phyloP scores from a whole-genome alignment of 2,797 vertebrate species.

The Enteromius radiatus region DNA sequence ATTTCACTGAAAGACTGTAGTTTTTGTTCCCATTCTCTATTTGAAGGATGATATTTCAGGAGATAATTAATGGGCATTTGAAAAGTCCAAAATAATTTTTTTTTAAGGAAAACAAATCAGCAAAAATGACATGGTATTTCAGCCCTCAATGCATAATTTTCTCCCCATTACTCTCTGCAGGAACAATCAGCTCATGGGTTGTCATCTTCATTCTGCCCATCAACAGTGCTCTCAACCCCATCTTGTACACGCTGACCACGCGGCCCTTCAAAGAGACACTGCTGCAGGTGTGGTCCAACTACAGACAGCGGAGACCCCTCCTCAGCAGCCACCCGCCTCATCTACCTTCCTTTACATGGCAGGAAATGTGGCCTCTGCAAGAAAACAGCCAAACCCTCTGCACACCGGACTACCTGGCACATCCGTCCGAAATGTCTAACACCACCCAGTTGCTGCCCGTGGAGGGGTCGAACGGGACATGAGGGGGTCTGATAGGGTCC shows the following conservation, averaged over 20 bases:
- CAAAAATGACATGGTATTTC: neutral
- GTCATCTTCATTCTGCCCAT: constrained; percentile 98
- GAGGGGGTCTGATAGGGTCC: constrained; percentile 11
- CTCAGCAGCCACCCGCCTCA: constrained; percentile 77
- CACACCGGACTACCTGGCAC: constrained; percentile 72
- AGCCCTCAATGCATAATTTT: constrained; percentile 13
- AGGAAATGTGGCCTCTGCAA: constrained; percentile 91
- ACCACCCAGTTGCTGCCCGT: constrained; percentile 45
- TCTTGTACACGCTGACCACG: constrained; percentile 96
- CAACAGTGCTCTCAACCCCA: constrained; percentile 96
- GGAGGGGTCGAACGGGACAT: constrained; percentile 28
- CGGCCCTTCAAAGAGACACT: constrained; percentile 97
- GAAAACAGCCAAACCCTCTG: constrained; percentile 75
- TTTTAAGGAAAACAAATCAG: constrained; percentile 15
- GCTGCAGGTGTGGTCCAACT: constrained; percentile 91
- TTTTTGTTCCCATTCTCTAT: neutral
- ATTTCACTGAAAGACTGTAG: neutral
- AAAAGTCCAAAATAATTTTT: constrained; percentile 12
- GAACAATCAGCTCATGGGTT: constrained; percentile 96
- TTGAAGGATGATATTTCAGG: neutral
- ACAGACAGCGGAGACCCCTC: constrained; percentile 83
- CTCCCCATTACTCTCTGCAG: constrained; percentile 67
- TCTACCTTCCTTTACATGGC: constrained; percentile 87
- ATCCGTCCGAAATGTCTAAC: constrained; percentile 74
- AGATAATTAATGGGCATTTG: constrained; percentile 10